These are phyloP conservation scores for Tipula lateralis DNA, from an alignment of 2,888 invertebrate genomes.

Conservation along the genomic window DNA sequence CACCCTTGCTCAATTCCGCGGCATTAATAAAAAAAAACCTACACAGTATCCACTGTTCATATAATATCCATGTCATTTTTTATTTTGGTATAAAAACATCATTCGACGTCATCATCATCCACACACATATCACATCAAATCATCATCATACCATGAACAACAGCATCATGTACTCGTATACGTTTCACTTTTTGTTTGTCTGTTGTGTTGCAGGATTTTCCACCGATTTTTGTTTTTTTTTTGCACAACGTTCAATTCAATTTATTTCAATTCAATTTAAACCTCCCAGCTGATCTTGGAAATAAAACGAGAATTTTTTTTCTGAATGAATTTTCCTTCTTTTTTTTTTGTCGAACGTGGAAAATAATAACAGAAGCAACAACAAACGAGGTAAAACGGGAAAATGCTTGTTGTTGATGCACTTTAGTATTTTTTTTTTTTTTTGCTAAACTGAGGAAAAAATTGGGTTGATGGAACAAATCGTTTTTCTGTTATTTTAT, in stretches of 20 bases:
- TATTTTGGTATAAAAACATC: neutral
- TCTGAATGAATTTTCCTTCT: neutral
- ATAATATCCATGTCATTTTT: neutral
- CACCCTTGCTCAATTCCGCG: neutral
- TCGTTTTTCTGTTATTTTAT: slow-evolving; percentile 26
- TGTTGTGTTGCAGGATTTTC: neutral
- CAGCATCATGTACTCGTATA: neutral
- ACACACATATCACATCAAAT: neutral
- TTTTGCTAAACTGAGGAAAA: slow-evolving; percentile 20
- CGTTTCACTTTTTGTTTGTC: neutral
- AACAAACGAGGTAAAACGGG: neutral
- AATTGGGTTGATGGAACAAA: slow-evolving; percentile 28
- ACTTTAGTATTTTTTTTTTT: neutral
- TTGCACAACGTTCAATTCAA: slow-evolving; percentile 25
- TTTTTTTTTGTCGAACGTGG: slow-evolving; percentile 25
- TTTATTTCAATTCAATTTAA: slow-evolving; percentile 28
- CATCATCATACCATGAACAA: slow-evolving; percentile 19
- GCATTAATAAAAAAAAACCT: neutral
- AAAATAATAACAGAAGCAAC: slow-evolving; percentile 20
- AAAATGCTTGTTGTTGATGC: slow-evolving; percentile 27
- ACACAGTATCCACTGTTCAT: neutral
- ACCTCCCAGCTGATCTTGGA: slow-evolving; percentile 24
- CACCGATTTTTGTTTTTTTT: neutral
- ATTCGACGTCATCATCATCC: neutral
- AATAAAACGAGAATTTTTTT: neutral